Evolutionary conservation across 2,797 vertebrate species (phyloP), one percentile per base, ranked within the genome.

Genomic region (Philypnodon macrostomus): DNA sequence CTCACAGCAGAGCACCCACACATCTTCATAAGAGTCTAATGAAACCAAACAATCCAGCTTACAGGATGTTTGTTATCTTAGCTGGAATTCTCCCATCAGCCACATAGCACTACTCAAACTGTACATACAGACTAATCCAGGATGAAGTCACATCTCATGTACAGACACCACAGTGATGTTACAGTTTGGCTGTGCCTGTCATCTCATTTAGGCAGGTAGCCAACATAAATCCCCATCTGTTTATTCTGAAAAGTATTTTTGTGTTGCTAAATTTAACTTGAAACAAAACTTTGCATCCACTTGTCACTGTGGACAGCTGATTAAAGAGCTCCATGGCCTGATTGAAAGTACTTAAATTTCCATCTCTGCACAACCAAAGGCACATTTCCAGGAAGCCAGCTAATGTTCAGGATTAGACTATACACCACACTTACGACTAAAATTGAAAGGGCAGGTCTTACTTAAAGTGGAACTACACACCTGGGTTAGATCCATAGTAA

Each of bases 151-250:
- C 35, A 49, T 32, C 51, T n/a, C 3, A 58, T 46, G 56, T 29
- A 29, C 26, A 47, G 15, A 58, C 36, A 42, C 27, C 14, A 53
- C 39, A 15, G 50, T 47, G 29, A 65, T 41, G 48, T 34, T 48
- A 27, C 30, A 41, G 48, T 44, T 23, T 52, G 47, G 44, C 42
- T 67, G 35, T 32, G 21, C 53, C 38, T 47, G 38, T 67, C 58
- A 40, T 40, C 56, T 26, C 53, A 53, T 50, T 48, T 45, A 64
- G 67, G 64, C 53, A 46, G 38, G 14, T 48, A 53, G 63, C 51
- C 53, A 73, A 66, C n/a, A 47, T 18, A 58, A 35, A 39, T 33
- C 18, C 54, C 37, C 27, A 32, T 49, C 45, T 29, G 24, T 59
- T 60, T 52, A 55, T 50, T 46, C 26, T 27, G 52, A 41, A 71